A percentile compares a stretch with the other conserved stretches of the same genome.
Evolutionary conservation across 2,888 invertebrate species (phyloP).

Genomic region (Lasioglossum lativentre): DNA sequence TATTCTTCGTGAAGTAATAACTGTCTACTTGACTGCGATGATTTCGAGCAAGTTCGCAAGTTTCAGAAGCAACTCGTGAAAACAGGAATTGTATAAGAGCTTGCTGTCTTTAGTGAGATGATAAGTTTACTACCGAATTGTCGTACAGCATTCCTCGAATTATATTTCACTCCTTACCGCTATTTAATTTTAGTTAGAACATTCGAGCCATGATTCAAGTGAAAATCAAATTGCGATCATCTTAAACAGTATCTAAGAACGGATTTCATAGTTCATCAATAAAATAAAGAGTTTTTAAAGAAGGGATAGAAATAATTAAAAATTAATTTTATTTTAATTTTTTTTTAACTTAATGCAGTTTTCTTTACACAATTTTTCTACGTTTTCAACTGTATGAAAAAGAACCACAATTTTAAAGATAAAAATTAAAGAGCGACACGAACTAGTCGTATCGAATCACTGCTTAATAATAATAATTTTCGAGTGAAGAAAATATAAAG

Average conservation of each 20-base stretch:
- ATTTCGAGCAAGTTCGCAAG: background rate
- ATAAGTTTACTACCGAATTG: background rate
- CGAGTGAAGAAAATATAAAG: too few relatives aligned
- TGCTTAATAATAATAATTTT: background rate
- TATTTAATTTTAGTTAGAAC: background rate
- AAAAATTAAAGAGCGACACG: too few relatives aligned
- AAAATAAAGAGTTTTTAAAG: too few relatives aligned
- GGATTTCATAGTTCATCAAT: too few relatives aligned
- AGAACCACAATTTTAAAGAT: too few relatives aligned
- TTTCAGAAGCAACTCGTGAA: background rate
- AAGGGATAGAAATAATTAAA: too few relatives aligned
- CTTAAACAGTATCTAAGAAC: background rate
- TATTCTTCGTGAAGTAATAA: background rate
- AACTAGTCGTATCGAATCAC: too few relatives aligned
- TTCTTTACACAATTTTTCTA: too few relatives aligned
- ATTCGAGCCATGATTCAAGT: background rate
- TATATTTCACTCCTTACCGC: background rate
- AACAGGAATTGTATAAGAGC: background rate
- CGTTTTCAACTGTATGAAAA: too few relatives aligned
- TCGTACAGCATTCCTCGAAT: background rate
- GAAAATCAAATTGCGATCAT: background rate
- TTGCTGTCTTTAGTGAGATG: background rate
- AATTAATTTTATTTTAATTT: too few relatives aligned
- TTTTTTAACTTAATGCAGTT: too few relatives aligned
- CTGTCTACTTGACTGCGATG: slow-evolving; percentile 6